Evolutionary conservation across 2,888 invertebrate genomes (phyloP), one percentile per base, ranked within the genome.

Genomic region (Sympetrum striolatum): DNA sequence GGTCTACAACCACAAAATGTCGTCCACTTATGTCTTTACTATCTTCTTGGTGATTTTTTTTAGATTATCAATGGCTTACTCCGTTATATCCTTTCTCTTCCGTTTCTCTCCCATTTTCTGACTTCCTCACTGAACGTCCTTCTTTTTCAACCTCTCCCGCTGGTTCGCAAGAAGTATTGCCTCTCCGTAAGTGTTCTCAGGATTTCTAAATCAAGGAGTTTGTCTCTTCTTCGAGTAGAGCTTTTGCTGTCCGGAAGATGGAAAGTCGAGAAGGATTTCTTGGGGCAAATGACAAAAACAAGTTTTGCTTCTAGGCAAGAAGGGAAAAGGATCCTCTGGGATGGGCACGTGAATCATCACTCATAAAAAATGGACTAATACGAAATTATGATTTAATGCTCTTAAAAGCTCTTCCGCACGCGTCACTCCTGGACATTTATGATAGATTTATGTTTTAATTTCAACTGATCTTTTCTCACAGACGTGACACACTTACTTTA

Each of bases 201-300:
- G 25, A 86, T 86, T 86, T 86, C 86, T 86, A 86, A 86, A 86
- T 86, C 86, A 86, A 86, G 86, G 86, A 60, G 86, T 86, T 86
- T 60, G 86, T 60, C 60, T 86, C 25, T 86, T 37, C 37, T 60
- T 35, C 58, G 86, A 12, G 22, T 60, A 58, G 31, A 53, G 60
- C 58, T 86, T 86, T 37, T 37, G 86, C 37, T 86, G 35, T 15
- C 39, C 37, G n/a, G 60, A 39, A 53, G 60, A 60, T 37, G 60
- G n/a, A 64, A 64, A 35, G 60, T 37, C 86, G 35, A 60, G 37
- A 64, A 86, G 64, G 60, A 73, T 73, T 25, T 25, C 25, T 31
- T 73, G 25, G 25, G 73, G 31, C 73, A 25, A 73, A 73, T 31
- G 73, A 25, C 25, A 73, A 73, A 73, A 73, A 31, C 73, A 25